Conservation (phyloP, 2,888 invertebrate genomes). For the Dynastes tityus region DNA sequence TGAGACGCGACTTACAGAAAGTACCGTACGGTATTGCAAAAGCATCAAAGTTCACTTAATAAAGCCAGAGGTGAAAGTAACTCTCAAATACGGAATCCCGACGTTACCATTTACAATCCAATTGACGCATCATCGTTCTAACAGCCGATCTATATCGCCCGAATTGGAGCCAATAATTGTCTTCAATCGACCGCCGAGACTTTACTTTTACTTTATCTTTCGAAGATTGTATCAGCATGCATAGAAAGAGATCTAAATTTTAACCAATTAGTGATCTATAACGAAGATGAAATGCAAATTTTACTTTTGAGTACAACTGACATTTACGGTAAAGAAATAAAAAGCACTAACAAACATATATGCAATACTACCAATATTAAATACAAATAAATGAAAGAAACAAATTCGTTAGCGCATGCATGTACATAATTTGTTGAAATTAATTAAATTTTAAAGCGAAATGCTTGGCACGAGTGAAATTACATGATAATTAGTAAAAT, state of each 20-base stretch:
- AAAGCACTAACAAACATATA: background rate
- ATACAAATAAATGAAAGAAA: too few species aligned
- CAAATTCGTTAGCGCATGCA: too few species aligned
- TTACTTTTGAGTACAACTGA: background rate
- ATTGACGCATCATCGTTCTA: background rate
- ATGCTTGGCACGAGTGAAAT: background rate
- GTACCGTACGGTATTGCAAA: background rate
- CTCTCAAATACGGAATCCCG: slow-evolving; percentile 8
- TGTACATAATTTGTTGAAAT: too few species aligned
- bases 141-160: background rate
- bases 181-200: too few species aligned
- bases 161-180: background rate
- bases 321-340: background rate
- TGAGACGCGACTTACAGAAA: background rate
- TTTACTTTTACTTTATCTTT: slow-evolving; percentile 10
- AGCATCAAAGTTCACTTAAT: background rate
- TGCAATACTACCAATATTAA: background rate
- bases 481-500: background rate
- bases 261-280: too few species aligned
- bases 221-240: background rate
- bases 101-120: background rate
- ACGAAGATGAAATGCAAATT: too few species aligned
- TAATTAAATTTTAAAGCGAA: background rate
- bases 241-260: too few species aligned
- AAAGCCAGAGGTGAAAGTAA: background rate